Base-by-base conservation (phyloP, 2,797 vertebrate genomes). In the Ispidina picta region DNA sequence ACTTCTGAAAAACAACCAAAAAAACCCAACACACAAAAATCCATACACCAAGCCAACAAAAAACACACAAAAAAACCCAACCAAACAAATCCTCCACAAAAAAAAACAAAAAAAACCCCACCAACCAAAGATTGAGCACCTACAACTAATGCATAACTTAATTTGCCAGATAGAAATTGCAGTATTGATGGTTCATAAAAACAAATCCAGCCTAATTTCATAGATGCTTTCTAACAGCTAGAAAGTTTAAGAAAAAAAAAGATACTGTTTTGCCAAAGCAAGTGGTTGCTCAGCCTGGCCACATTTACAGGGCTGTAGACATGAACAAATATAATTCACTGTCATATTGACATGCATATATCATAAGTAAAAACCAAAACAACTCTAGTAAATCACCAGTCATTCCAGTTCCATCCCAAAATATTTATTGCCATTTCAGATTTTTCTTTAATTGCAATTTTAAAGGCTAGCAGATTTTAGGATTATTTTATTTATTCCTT, bases 161-260 rank as follows among this genome's bases (percentile, higher is more conserved):
- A 81, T 81, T 29, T 55, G 52, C 83, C 83, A 88, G 31, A 88
- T 21, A 80, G 55, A 78, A 76, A 63, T 21, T 43, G 16, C 16
- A 62, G 78, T 76, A 93, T 63, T 43, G 69, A 72, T 83, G 46
- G 79, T 35, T 82, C 31, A 89, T 51, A 83, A 86, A 91, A 91
- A 92, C 35, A 44, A 90, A 91, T 37, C 29, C 49, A 78, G 52
- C n/a, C 54, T 83, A 69, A 93, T 82, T 94, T 89, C 44, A 80
- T 19, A 74, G 75, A 70, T 66, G 55, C 10, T 60, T 66, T 82
- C 35, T 62, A 96, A 92, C 60, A 73, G 49, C n/a, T 64, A 89
- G 79, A 56, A 86, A 90, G 29, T 79, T 83, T 58, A 49, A 28
- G 54, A 83, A 89, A 37, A 37, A 65, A 72, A 64, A 10, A 11